Percentiles rank a stretch among this genome's conserved stretches.
Conservation (phyloP, 2,888 invertebrate genomes). For the Esperia sulphurella region DNA sequence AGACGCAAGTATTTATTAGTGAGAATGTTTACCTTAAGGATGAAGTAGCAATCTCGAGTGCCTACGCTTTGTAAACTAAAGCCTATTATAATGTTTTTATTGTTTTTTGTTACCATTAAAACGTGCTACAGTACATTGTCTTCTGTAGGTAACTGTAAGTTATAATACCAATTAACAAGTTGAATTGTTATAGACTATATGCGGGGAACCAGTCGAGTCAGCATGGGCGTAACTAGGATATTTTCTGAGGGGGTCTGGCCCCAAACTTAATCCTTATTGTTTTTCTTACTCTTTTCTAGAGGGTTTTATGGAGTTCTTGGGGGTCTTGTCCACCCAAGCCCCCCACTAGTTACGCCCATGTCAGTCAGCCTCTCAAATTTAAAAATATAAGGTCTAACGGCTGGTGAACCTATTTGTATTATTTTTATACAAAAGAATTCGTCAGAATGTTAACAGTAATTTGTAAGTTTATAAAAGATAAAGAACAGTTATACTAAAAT, state of each 20-base stretch:
- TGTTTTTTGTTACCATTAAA: conserved; percentile 77
- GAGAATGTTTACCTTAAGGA: conserved; percentile 70
- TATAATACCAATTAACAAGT: conserved; percentile 76
- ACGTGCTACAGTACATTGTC: conserved; percentile 72
- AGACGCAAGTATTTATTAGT: conserved; percentile 74
- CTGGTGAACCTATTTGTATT: conserved; percentile 63
- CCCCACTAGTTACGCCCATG: no score
- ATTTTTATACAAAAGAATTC: conserved; percentile 72
- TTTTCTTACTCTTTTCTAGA: background rate
- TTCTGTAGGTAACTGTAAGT: conserved; percentile 70
- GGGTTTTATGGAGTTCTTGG: no score
- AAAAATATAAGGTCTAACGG: conserved; percentile 14
- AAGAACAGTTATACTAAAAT: conserved; percentile 75
- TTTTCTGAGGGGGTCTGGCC: no score
- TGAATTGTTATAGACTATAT: conserved; percentile 68
- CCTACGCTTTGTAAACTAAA: conserved; percentile 79
- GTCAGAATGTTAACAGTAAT: conserved; percentile 77
- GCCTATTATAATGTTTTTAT: conserved; percentile 70
- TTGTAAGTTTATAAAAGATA: conserved; percentile 76
- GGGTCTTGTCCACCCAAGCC: no score
- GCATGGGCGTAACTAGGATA: no score
- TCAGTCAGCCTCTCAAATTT: conserved; percentile 9
- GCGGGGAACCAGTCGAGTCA: conserved; percentile 32
- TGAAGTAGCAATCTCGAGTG: conserved; percentile 79
- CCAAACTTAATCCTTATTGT: no score